phyloP scores from a whole-genome alignment of 2,797 vertebrate genomes.

The Sebastes dallii region DNA sequence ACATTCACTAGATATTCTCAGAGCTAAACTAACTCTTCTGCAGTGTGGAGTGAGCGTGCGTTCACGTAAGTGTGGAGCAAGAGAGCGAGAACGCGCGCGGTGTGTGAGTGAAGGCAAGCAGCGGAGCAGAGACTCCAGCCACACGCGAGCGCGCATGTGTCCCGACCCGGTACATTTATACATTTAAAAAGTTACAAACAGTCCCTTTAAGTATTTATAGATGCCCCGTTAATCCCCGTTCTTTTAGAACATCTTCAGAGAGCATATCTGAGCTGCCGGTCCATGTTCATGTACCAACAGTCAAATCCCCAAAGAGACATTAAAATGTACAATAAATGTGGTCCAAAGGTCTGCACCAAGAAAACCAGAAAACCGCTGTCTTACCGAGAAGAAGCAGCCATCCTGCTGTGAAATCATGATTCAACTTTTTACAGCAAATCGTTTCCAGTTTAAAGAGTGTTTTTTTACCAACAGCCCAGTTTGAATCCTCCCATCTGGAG shows the following conservation, averaged over 20 bases:
- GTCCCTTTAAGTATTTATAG: neutral
- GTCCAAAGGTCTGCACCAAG: neutral
- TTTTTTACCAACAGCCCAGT: neutral
- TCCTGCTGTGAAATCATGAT: neutral
- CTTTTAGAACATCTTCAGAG: neutral
- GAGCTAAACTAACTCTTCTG: too few species aligned
- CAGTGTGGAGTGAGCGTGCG: too few species aligned
- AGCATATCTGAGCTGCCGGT: neutral
- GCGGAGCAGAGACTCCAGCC: too few species aligned
- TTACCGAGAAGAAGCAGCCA: neutral
- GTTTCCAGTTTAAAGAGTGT: neutral
- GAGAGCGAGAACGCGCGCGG: too few species aligned
- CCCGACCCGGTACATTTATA: too few species aligned
- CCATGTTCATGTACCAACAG: neutral
- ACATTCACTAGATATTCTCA: too few species aligned
- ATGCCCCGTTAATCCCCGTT: neutral
- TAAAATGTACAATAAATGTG: neutral
- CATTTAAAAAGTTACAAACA: too few species aligned
- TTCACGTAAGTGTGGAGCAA: rapidly evolving
- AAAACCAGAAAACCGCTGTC: neutral
- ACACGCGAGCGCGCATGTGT: too few species aligned
- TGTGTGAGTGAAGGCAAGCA: too few species aligned
- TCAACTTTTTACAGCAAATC: neutral
- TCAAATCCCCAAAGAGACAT: neutral
- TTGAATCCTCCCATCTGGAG: neutral